Conservation (phyloP, 2,888 invertebrate genomes). For the Gortyna flavago region DNA sequence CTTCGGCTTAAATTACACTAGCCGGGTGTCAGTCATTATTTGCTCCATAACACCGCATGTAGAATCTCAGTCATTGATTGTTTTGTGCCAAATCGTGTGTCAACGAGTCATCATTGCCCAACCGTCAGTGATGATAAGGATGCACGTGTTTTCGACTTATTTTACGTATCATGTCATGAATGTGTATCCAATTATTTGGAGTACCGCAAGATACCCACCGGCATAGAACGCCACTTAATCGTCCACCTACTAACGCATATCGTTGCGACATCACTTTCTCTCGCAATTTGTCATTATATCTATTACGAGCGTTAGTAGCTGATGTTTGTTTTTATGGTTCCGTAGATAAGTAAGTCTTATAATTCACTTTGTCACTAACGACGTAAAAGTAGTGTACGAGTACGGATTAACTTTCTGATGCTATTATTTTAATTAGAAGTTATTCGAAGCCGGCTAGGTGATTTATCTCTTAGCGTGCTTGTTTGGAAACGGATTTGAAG, state of each 20-base stretch:
- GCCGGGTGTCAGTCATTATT: slow-evolving; percentile 50
- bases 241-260: slow-evolving; percentile 66
- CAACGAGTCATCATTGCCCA: slow-evolving; percentile 42
- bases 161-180: slow-evolving; percentile 47
- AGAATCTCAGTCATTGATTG: slow-evolving; percentile 46
- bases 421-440: slow-evolving; percentile 61
- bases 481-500: slow-evolving; percentile 42
- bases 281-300: slow-evolving; percentile 74
- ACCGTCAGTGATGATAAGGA: slow-evolving; percentile 54
- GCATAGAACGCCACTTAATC: slow-evolving; percentile 67
- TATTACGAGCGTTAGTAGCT: slow-evolving; percentile 56
- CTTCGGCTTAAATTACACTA: slow-evolving; percentile 41
- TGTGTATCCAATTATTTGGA: slow-evolving; percentile 66
- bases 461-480: slow-evolving; percentile 45
- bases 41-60: slow-evolving; percentile 13
- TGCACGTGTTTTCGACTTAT: slow-evolving; percentile 43
- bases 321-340: slow-evolving; percentile 63
- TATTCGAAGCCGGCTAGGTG: slow-evolving; percentile 22
- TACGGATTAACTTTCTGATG: slow-evolving; percentile 59
- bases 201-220: slow-evolving; percentile 70
- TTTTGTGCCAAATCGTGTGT: slow-evolving; percentile 61
- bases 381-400: slow-evolving; percentile 50
- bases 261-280: slow-evolving; percentile 88
- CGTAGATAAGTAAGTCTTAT: slow-evolving; percentile 46
- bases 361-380: slow-evolving; percentile 53